A percentile compares a stretch with the other conserved stretches of the same genome.
These are phyloP conservation scores for Odocoileus virginianus DNA, from an alignment of 2,113 vertebrate species.

Conservation along the genomic window DNA sequence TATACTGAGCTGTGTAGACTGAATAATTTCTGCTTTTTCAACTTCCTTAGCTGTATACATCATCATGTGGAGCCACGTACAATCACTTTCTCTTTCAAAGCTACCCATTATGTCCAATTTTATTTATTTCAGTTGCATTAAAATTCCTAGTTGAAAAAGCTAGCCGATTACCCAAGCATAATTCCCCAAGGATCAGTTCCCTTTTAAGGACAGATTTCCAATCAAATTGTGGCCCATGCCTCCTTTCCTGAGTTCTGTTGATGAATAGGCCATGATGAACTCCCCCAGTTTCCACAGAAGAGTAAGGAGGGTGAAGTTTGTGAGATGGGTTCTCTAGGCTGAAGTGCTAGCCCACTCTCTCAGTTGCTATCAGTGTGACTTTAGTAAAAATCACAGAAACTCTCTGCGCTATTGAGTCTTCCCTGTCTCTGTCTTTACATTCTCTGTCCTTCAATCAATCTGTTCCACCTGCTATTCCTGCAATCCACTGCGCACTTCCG, in stretches of 20 bases:
- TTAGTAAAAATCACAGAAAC: neutral
- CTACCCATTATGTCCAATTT: neutral
- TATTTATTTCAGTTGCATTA: neutral
- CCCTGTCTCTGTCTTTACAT: neutral
- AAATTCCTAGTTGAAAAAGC: neutral
- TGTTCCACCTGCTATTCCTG: neutral
- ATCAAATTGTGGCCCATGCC: neutral
- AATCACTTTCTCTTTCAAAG: neutral
- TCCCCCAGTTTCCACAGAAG: neutral
- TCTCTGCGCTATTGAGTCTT: neutral
- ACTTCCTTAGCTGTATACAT: too few species aligned
- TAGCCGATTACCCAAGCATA: neutral
- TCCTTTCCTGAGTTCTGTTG: neutral
- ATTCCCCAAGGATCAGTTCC: neutral
- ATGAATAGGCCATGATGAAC: neutral
- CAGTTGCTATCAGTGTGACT: neutral
- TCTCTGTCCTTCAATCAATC: neutral
- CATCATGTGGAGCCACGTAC: neutral
- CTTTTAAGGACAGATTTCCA: neutral
- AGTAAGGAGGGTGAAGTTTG: neutral
- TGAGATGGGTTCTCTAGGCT: neutral
- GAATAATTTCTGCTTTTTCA: neutral
- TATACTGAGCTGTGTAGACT: neutral
- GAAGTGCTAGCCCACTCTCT: neutral
- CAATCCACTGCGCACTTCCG: neutral